phyloP scores from a whole-genome alignment of 2,113 vertebrate species.

The Nicator chloris region DNA sequence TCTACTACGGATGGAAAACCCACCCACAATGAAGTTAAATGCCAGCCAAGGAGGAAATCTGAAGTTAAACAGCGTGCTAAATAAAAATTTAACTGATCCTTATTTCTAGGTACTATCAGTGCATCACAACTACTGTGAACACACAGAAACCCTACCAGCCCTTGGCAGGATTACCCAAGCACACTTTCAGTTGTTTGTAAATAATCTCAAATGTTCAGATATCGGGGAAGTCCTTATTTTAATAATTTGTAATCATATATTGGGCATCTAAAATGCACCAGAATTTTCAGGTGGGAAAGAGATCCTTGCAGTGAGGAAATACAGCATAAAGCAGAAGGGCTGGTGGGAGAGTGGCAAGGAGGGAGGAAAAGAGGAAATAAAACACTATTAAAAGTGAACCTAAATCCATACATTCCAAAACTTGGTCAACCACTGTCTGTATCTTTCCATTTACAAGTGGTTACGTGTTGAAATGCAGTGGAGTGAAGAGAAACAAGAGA shows the following conservation, averaged over 20 bases:
- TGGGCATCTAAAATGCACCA: not conserved
- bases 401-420: not conserved
- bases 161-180: not conserved
- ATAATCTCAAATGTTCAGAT: not conserved
- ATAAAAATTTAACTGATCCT: not conserved
- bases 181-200: not conserved
- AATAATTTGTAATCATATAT: not conserved
- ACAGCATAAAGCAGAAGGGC: not conserved
- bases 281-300: not conserved
- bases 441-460: not conserved
- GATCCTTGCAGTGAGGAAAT: not conserved
- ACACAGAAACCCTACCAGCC: not conserved
- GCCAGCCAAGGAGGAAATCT: not conserved
- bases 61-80: not conserved
- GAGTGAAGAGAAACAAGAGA: conserved; percentile 16
- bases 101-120: not conserved
- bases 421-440: not conserved
- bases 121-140: not conserved
- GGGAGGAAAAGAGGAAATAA: not conserved
- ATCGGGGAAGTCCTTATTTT: not conserved
- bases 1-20: not conserved
- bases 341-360: not conserved
- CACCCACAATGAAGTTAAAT: not conserved
- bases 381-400: not conserved
- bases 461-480: not conserved